These are phyloP conservation scores for Ecliptopera silaceata DNA, from an alignment of 2,888 invertebrate species.

Conservation along the genomic window DNA sequence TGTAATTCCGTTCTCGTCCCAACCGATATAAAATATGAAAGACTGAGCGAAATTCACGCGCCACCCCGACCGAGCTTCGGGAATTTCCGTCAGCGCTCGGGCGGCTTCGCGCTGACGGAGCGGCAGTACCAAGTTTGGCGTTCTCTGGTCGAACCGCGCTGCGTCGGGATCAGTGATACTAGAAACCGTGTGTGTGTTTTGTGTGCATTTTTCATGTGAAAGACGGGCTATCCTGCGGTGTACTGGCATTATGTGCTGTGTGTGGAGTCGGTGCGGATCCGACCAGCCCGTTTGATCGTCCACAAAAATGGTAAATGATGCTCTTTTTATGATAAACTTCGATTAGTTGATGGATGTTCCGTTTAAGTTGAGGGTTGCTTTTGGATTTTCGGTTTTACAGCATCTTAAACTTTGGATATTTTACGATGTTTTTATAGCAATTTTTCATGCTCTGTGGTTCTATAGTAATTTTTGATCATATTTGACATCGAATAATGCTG, in stretches of 20 bases:
- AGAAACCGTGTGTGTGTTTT: constrained; percentile 63
- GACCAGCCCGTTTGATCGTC: constrained; percentile 64
- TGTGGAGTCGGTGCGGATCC: constrained; percentile 49
- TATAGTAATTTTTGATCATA: too few relatives aligned
- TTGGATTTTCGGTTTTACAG: constrained; percentile 35
- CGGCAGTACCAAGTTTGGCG: constrained; percentile 69
- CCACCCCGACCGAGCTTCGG: constrained; percentile 59
- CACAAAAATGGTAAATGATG: constrained; percentile 74
- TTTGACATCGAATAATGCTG: constrained; percentile 5
- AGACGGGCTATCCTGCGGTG: constrained; percentile 51
- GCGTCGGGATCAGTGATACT: constrained; percentile 32
- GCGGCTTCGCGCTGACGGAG: constrained; percentile 65
- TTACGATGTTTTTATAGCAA: neutral
- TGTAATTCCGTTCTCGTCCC: constrained; percentile 74
- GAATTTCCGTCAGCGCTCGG: constrained; percentile 54
- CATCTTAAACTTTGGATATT: neutral
- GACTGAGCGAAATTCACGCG: constrained; percentile 73
- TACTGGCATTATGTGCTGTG: constrained; percentile 61
- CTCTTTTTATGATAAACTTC: constrained; percentile 49
- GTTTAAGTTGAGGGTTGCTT: constrained; percentile 34
- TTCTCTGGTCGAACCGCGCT: constrained; percentile 37
- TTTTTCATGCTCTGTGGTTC: neutral
- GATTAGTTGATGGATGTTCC: constrained; percentile 52
- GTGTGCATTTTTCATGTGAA: constrained; percentile 51
- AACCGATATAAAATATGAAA: constrained; percentile 82